Percentiles rank a stretch among this genome's conserved stretches.
These are phyloP conservation scores for Hepsetus odoe DNA, from an alignment of 2,113 vertebrate genomes.

Conservation along the genomic window DNA sequence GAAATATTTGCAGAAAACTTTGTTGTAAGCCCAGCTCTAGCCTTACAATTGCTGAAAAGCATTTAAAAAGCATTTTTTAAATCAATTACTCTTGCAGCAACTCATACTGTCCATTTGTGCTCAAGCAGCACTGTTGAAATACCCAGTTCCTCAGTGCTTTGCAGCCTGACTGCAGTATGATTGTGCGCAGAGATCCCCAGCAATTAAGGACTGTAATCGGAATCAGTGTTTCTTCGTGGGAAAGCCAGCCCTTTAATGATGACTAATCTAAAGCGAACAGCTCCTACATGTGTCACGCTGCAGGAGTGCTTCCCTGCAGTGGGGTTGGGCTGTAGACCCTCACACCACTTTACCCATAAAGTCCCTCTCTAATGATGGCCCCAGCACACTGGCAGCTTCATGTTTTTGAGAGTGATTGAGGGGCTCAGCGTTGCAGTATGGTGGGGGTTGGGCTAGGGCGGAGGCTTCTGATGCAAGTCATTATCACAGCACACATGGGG, in stretches of 20 bases:
- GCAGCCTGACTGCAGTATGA: neutral
- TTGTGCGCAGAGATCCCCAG: neutral
- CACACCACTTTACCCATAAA: conserved; percentile 6
- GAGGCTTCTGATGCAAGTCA: conserved; percentile 39
- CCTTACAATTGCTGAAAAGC: too few relatives aligned
- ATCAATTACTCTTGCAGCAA: too few relatives aligned
- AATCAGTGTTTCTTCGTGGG: conserved; percentile 24
- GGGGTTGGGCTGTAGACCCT: neutral
- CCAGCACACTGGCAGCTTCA: neutral
- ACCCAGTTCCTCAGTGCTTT: neutral
- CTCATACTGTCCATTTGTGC: neutral
- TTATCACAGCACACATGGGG: conserved; percentile 48
- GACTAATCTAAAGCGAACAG: conserved; percentile 39
- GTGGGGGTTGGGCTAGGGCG: conserved; percentile 9
- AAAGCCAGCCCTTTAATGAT: conserved; percentile 31
- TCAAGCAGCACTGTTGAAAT: neutral
- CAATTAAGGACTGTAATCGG: conserved; percentile 17
- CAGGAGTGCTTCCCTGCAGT: conserved; percentile 17
- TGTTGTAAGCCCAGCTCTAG: too few relatives aligned
- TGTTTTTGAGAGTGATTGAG: conserved; percentile 12
- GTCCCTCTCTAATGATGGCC: conserved; percentile 32
- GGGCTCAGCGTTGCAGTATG: neutral
- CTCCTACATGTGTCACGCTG: conserved; percentile 27
- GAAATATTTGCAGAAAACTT: too few relatives aligned
- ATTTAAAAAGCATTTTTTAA: too few relatives aligned